Evolutionary conservation across 1,140 invertebrate genomes (phyloP), one percentile per base, ranked within the genome.

Genomic region (Camponotus pennsylvanicus): DNA sequence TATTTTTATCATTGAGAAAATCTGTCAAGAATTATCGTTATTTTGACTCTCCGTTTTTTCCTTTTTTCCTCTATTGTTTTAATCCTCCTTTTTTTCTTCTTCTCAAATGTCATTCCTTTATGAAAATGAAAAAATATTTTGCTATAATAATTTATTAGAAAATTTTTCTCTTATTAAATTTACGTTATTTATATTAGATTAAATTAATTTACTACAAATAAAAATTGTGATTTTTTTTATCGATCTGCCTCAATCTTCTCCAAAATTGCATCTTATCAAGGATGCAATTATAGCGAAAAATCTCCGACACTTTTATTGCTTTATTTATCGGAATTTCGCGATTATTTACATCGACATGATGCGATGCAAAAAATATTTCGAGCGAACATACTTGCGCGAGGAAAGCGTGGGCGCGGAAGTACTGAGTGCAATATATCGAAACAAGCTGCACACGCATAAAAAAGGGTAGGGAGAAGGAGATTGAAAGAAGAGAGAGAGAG

Each of bases 391-490:
- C 21, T 21, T 18, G 42, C 52, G 27, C 27, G 52, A 32, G 8
- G 42, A 45, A 3, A 40, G 45, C 21, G 42, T 37, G 18, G 32
- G 37, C 40, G 42, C 18, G 45, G 57, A 55, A 73, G 21, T 55
- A 49, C 13, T 52, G 71, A 57, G 77, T 34, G 57, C 77, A 89
- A 89, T 59, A 89, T 61, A 49, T 57, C 40, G 61, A 89, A 80
- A 89, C 34, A 49, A 86, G 69, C 55, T 40, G 27, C 27, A 73
- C 49, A 76, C n/a, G 37, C n/a, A 37, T 7, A 27, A 4, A 11
- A 5, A 32, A 18, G 9, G 13, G 32, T 8, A 40, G n/a, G 37
- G 21, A 15, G 7, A 13, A 61, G 13, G 13, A 27, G 13, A 27
- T 3, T 27, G 7, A 34, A n/a, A 4, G 34, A 42, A 37, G 32